Conservation (phyloP, 2,113 vertebrate genomes). For the Trematocara nigrifrons region DNA sequence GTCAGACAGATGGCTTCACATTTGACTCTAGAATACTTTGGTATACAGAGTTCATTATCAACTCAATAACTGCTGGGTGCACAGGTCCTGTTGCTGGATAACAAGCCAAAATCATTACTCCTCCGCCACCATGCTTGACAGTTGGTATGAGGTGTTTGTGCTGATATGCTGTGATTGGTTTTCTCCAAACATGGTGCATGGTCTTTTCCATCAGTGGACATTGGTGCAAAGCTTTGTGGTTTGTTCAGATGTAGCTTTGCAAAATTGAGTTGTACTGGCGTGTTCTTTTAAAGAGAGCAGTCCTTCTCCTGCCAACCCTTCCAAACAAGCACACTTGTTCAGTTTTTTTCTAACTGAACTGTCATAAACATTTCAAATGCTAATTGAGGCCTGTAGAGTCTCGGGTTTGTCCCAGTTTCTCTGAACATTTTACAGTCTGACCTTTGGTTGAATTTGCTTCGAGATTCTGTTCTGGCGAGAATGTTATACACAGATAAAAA, state of each 20-base stretch:
- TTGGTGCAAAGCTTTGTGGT: background rate
- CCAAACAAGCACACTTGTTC: background rate
- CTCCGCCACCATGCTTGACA: background rate
- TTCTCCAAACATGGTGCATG: background rate
- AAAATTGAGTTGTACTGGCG: background rate
- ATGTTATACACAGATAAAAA: background rate
- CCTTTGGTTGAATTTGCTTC: background rate
- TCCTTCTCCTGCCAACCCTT: background rate
- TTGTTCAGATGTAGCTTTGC: background rate
- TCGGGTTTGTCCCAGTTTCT: background rate
- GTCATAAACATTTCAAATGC: background rate
- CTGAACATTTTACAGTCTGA: background rate
- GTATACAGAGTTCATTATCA: background rate
- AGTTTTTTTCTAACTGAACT: background rate
- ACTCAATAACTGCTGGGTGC: background rate
- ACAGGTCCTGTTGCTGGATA: background rate
- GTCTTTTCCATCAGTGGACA: fast-evolving
- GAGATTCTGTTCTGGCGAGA: background rate
- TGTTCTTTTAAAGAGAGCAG: background rate
- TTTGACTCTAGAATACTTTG: background rate
- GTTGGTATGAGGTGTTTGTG: background rate
- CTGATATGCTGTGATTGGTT: background rate
- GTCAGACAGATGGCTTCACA: background rate
- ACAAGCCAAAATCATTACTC: background rate
- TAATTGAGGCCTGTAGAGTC: background rate